Percentiles rank a stretch among this genome's conserved stretches.
phyloP scores from a whole-genome alignment of 1,140 invertebrate species.

The Lepidostoma basale region DNA sequence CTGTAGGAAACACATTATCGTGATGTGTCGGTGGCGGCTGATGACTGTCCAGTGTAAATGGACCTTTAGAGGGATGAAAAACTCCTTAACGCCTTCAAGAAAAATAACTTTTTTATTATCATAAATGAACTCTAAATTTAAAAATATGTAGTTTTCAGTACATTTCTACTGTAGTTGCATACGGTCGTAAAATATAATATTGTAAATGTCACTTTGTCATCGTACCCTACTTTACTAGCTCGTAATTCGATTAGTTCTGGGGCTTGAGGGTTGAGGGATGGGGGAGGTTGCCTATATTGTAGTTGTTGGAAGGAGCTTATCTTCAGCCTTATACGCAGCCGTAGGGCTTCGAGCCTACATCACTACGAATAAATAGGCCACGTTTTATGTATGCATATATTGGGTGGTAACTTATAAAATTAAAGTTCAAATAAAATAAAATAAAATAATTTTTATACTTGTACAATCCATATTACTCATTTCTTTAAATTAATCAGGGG shows the following conservation, averaged over 20 bases:
- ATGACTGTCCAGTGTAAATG: no score
- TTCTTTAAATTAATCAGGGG: no score
- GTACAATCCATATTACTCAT: no score
- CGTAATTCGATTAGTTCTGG: conserved; percentile 6
- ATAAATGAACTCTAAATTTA: neutral
- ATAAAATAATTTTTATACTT: no score
- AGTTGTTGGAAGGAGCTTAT: neutral
- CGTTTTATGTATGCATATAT: neutral
- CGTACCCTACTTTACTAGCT: neutral
- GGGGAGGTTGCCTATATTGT: no score
- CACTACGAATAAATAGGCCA: conserved; percentile 2
- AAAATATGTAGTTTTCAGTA: neutral
- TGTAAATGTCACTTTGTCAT: neutral
- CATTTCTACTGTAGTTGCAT: neutral
- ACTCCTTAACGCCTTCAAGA: neutral
- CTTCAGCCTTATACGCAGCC: neutral
- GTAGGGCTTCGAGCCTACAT: conserved; percentile 8
- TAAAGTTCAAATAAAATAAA: no score
- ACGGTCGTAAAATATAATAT: neutral
- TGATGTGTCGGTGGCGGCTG: no score
- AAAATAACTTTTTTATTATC: neutral
- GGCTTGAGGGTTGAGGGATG: neutral
- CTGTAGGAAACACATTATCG: no score
- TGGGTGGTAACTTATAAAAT: no score
- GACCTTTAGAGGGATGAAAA: neutral